phyloP scores from a whole-genome alignment of 2,113 vertebrate genomes.

The Limanda limanda region DNA sequence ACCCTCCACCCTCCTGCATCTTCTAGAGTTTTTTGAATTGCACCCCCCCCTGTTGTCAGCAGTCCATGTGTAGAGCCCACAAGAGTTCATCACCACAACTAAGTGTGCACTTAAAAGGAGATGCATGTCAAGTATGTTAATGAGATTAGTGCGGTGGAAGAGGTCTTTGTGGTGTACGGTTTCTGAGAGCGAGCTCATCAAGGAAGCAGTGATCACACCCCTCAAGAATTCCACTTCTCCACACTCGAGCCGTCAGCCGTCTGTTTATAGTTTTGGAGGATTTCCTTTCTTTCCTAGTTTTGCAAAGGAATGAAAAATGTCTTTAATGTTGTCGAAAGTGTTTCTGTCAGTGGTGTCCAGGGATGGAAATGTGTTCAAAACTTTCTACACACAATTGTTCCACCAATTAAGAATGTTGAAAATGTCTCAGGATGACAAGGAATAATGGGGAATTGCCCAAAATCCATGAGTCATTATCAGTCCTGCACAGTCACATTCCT shows the following conservation, averaged over 20 bases:
- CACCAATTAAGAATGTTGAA: not conserved
- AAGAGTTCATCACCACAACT: constrained; percentile 50
- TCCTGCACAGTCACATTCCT: constrained; percentile 29
- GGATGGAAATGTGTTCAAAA: not conserved
- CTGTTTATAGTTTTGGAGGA: not conserved
- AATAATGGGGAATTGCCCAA: constrained; percentile 11
- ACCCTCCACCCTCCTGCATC: not conserved
- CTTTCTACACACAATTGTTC: not conserved
- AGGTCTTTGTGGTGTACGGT: constrained; percentile 28
- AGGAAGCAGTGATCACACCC: constrained; percentile 14
- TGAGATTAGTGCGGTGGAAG: constrained; percentile 49
- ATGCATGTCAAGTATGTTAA: constrained; percentile 73
- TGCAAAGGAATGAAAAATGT: not conserved
- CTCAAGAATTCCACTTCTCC: constrained; percentile 4
- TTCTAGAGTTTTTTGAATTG: constrained; percentile 26
- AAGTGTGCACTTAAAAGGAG: constrained; percentile 74
- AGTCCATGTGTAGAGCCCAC: constrained; percentile 23
- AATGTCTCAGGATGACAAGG: not conserved
- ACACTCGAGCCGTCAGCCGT: constrained; percentile 12
- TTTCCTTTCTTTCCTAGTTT: not conserved
- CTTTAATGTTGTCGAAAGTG: constrained; percentile 7
- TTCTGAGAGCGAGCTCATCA: constrained; percentile 36
- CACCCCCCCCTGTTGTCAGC: constrained; percentile 41
- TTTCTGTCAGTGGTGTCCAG: constrained; percentile 5
- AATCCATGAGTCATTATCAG: constrained; percentile 31